Evolutionary conservation across 2,888 invertebrate genomes (phyloP).

Genomic region (Noctuana brunneofusca): DNA sequence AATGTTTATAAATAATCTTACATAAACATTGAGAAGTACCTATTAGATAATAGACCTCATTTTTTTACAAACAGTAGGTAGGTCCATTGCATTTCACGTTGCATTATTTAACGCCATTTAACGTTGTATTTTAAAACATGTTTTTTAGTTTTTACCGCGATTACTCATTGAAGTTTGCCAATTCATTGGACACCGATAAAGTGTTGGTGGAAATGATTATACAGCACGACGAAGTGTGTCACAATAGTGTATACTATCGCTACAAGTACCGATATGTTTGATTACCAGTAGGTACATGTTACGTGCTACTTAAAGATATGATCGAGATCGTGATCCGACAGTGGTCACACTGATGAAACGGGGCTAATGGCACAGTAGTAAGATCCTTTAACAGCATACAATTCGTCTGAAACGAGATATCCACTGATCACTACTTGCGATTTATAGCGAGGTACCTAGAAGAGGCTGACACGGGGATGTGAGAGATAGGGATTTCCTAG

Average conservation of each 20-base stretch:
- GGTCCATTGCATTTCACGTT: not conserved
- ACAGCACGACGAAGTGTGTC: not conserved
- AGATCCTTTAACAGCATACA: not conserved
- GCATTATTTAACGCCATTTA: conserved; percentile 1
- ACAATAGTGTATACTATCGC: not conserved
- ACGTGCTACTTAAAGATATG: conserved; percentile 19
- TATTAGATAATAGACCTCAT: not conserved
- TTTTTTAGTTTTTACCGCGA: not conserved
- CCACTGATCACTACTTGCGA: not conserved
- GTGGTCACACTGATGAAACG: not conserved
- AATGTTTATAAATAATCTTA: not conserved
- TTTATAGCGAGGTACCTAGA: conserved; percentile 5
- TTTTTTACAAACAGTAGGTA: not conserved
- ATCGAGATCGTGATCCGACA: conserved; percentile 26
- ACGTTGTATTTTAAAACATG: not conserved
- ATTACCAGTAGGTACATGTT: conserved; percentile 21
- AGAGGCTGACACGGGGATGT: conserved; percentile 1
- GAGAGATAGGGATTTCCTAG: conserved; percentile 22
- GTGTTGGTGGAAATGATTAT: conserved; percentile 1
- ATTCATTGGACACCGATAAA: not conserved
- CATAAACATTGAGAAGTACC: not conserved
- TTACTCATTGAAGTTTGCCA: not conserved
- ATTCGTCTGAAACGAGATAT: not conserved
- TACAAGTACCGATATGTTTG: conserved; percentile 15
- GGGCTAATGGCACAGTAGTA: not conserved